Evolutionary conservation across 2,113 vertebrate species (phyloP).

Genomic region (Hippocampus zosterae): DNA sequence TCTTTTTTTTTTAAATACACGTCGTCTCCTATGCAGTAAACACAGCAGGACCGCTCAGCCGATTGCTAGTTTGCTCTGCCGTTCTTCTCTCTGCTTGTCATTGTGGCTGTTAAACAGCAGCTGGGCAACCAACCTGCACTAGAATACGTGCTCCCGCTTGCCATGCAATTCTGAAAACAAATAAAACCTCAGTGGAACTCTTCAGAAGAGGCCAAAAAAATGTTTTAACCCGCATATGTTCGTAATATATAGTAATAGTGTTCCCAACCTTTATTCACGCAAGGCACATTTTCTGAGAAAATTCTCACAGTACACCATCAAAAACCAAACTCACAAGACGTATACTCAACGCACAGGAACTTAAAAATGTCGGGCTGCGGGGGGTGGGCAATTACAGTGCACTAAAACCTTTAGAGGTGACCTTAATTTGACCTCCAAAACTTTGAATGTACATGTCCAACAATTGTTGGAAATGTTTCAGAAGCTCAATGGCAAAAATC

Average conservation of each 20-base stretch:
- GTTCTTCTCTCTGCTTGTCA: not conserved
- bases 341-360: not conserved
- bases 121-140: too few species aligned
- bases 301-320: not conserved
- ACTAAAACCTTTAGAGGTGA: not conserved
- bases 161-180: slow-evolving; percentile 2
- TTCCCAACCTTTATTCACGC: not conserved
- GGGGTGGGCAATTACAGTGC: not conserved
- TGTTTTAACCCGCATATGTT: not conserved
- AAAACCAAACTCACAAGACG: not conserved
- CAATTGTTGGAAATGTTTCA: too few species aligned
- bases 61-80: slow-evolving; percentile 18
- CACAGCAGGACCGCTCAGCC: slow-evolving; percentile 33
- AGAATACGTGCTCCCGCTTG: not conserved
- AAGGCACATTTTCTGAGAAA: not conserved
- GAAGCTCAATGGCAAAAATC: too few species aligned
- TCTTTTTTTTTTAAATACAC: slow-evolving; percentile 8
- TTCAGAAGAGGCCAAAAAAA: not conserved
- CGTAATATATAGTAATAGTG: not conserved
- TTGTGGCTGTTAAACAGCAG: too few species aligned
- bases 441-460: too few species aligned
- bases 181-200: not conserved
- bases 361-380: not conserved
- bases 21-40: slow-evolving; percentile 72
- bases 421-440: too few species aligned